phyloP scores from a whole-genome alignment of 2,888 invertebrate genomes.

The Neria commutata region DNA sequence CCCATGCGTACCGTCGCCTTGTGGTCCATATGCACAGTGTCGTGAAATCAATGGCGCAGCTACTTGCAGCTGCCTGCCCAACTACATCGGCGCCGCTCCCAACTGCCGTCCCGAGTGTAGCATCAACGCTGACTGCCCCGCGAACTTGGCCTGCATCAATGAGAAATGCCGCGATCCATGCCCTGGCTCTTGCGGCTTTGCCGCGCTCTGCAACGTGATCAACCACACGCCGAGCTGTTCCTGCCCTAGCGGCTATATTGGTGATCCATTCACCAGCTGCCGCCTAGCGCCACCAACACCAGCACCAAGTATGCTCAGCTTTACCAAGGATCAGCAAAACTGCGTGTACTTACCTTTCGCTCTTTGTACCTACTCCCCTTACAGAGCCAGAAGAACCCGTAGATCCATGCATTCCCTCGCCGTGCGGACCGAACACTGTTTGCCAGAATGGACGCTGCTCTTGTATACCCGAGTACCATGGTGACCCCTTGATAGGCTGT shows the following conservation, averaged over 20 bases:
- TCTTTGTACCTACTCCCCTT: constrained; percentile 24
- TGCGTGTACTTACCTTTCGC: background rate
- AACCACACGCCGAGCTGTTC: constrained; percentile 80
- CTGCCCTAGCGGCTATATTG: constrained; percentile 73
- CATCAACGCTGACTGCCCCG: constrained; percentile 75
- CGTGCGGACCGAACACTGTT: constrained; percentile 79
- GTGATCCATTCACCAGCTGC: constrained; percentile 79
- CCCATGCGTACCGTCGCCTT: constrained; percentile 79
- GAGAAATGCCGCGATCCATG: constrained; percentile 79
- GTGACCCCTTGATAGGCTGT: constrained; percentile 79
- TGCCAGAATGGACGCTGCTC: constrained; percentile 76
- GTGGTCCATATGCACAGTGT: constrained; percentile 79
- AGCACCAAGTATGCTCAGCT: constrained; percentile 41
- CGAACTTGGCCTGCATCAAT: constrained; percentile 74
- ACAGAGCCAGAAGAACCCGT: constrained; percentile 38
- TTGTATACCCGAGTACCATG: constrained; percentile 77
- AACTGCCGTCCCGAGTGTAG: constrained; percentile 81
- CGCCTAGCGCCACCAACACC: constrained; percentile 65
- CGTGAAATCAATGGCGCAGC: constrained; percentile 70
- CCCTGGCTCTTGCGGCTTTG: constrained; percentile 76
- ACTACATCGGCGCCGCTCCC: constrained; percentile 76
- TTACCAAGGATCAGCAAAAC: background rate
- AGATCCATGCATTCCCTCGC: constrained; percentile 76
- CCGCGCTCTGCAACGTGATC: constrained; percentile 74
- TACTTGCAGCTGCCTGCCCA: constrained; percentile 74